Evolutionary conservation across 2,113 vertebrate genomes (phyloP), one percentile per base, ranked within the genome.

Genomic region (Lophura nycthemera): DNA sequence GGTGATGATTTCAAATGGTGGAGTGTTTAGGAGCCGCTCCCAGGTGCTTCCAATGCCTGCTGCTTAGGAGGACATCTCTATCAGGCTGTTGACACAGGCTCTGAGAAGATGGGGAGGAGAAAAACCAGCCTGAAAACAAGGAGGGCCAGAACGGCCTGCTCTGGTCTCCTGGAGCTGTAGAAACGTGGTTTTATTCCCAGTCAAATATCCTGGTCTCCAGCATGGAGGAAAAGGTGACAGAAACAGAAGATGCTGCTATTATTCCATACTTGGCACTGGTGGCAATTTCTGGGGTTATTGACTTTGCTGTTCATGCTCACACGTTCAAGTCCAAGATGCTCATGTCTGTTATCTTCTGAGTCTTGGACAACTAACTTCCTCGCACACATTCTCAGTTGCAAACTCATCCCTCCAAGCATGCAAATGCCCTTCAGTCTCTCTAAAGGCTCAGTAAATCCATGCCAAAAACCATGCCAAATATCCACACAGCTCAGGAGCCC

Each of bases 1-100:
- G 76, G 81, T 27, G 9, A 22, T 48, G 66, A 61, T 84, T 89
- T 88, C 54, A 52, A 54, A 32, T 36, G 56, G n/a, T 72, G 30
- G 61, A 78, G 74, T 27, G 57, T 57, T 77, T 88, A 66, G 77
- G 74, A 93, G 77, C 69, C 14, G 1, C 87, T 95, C 86, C 94
- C 83, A 72, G 52, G 42, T 50, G 73, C 75, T 72, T 42, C 21
- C 67, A 76, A 3, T 60, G 47, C 63, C 63, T 69, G 13, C 36
- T 72, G 18, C 66, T 83, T 67, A 16, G 38, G 30, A 61, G 47
- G n/a, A 72, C 52, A 20, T 17, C 34, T 47, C 25, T 82, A 32
- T 84, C 16, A 27, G 30, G 22, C 19, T 59, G 34, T 50, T 83
- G 27, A 47, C 36, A 64, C 29, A 20, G 56, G 52, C 30, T 67